These are phyloP conservation scores for Paradoxurus hermaphroditus DNA, from an alignment of 2,113 vertebrate genomes.

Conservation along the genomic window DNA sequence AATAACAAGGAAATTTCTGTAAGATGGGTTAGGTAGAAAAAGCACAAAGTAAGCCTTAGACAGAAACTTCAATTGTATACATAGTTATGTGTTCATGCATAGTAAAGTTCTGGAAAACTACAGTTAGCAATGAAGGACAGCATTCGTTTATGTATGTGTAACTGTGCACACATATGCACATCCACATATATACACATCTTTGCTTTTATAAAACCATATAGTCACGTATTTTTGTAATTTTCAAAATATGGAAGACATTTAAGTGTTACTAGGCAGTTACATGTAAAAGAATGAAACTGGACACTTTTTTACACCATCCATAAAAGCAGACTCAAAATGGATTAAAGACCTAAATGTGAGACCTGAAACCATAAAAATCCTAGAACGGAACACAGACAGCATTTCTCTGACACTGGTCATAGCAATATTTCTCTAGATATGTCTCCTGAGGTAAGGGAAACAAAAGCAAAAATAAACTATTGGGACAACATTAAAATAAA, in stretches of 20 bases:
- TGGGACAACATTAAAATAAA: background rate
- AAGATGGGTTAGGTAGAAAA: background rate
- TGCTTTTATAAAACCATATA: background rate
- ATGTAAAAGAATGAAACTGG: background rate
- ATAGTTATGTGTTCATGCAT: background rate
- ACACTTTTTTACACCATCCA: background rate
- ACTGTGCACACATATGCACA: background rate
- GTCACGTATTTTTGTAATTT: background rate
- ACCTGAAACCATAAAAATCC: background rate
- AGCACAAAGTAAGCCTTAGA: background rate
- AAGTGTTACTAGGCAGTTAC: background rate
- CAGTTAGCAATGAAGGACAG: background rate
- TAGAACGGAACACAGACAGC: background rate
- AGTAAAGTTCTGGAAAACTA: background rate
- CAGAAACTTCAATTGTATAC: background rate
- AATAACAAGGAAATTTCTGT: background rate
- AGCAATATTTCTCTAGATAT: background rate
- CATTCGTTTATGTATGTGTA: background rate
- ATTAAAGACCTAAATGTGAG: background rate
- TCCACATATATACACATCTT: background rate
- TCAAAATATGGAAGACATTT: background rate
- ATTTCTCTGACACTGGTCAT: background rate
- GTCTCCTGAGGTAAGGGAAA: background rate
- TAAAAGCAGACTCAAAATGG: background rate
- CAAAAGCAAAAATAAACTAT: background rate